Base-by-base conservation (phyloP, 2,797 vertebrate genomes). In the Pampus argenteus region DNA sequence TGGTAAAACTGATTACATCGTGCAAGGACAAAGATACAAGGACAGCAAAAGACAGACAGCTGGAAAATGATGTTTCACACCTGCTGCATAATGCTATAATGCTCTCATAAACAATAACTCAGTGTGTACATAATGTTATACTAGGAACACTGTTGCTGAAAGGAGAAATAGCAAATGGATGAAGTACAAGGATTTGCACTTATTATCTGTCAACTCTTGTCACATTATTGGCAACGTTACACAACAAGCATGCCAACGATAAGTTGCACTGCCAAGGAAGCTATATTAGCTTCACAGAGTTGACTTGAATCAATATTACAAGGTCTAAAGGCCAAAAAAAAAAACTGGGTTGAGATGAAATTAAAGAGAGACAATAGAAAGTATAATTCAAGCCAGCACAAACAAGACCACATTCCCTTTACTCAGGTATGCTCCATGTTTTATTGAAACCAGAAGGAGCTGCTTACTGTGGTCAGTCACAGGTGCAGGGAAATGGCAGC, bases 401-500 rank as follows among this genome's bases (percentile, higher is more conserved):
- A 56, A 38, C 25, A 51, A 51, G 25, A 38, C 31, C 48, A 54
- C 34, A 47, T 70, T 70, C 34, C 54, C 22, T 61, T 65, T 65
- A 11, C 47, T 69, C n/a, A 78, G 40, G 60, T 71, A 64, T 49
- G 74, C 11, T 54, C 55, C 61, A 78, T 81, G 75, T 81, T 87
- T 88, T 81, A 83, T 83, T 89, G 62, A 86, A 86, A 84, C 55
- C 84, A 86, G 83, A 81, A 74, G 68, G 78, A 87, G 56, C 65
- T 74, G 72, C 71, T 87, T 60, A 85, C 68, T 82, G 82, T 62
- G 85, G 82, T 84, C 87, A 83, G 78, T 87, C 89, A 85, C 85
- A 91, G 86, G 85, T 90, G 86, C 69, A 60, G 67, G 49, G 72
- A 74, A 76, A 79, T 64, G 82, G 74, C 76, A 82, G 74, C 65